A percentile compares a stretch with the other conserved stretches of the same genome.
These are phyloP conservation scores for Sinodicranocentrus sp. DNA, from an alignment of 2,888 invertebrate species.

Conservation along the genomic window DNA sequence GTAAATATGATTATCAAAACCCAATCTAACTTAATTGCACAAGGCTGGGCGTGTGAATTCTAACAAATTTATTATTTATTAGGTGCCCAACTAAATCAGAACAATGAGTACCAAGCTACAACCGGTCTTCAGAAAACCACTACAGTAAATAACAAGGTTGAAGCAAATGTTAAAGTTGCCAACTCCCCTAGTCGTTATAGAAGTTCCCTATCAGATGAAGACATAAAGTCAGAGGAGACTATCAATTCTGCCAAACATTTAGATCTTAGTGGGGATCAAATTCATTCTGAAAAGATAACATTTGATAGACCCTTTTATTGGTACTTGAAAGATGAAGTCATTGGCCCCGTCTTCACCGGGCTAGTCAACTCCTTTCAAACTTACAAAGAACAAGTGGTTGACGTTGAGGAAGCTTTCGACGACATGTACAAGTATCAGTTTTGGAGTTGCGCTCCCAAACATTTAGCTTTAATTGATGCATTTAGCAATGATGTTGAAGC, in stretches of 20 bases:
- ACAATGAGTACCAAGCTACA: constrained; percentile 61
- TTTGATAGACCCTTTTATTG: constrained; percentile 74
- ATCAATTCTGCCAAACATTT: constrained; percentile 49
- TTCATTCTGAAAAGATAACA: constrained; percentile 63
- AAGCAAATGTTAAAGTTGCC: background rate
- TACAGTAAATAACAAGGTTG: constrained; percentile 10
- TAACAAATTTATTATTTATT: too few species aligned
- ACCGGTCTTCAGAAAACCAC: constrained; percentile 37
- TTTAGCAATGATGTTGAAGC: constrained; percentile 45
- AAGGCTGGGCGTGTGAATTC: too few species aligned
- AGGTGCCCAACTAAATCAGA: constrained; percentile 70
- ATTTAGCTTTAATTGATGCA: constrained; percentile 58
- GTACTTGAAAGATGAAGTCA: constrained; percentile 71
- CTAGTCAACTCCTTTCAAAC: constrained; percentile 71
- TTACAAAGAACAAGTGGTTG: constrained; percentile 67
- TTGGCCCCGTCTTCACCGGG: constrained; percentile 74
- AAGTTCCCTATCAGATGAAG: constrained; percentile 30
- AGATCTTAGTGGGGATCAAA: constrained; percentile 58
- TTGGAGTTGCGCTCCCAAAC: constrained; percentile 73
- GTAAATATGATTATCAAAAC: too few species aligned
- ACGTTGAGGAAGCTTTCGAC: constrained; percentile 70
- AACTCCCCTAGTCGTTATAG: constrained; percentile 34
- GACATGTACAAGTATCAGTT: constrained; percentile 73
- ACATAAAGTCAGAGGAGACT: constrained; percentile 43
- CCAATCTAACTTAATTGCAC: too few species aligned